A percentile compares a stretch with the other conserved stretches of the same genome.
phyloP scores from a whole-genome alignment of 2,888 invertebrate genomes.

The Agrochola circellaris region DNA sequence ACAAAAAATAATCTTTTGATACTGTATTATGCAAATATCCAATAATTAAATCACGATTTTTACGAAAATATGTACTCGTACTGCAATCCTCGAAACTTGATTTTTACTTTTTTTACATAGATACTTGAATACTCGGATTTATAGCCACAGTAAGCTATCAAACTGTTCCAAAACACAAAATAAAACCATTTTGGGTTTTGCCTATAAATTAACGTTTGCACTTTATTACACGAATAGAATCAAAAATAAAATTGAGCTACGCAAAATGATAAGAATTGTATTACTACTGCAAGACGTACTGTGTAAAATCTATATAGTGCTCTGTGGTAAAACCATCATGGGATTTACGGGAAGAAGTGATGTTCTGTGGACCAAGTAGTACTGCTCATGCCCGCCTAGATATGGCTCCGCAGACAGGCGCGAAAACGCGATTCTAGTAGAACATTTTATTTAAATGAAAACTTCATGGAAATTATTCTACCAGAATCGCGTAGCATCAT shows the following conservation, averaged over 20 bases:
- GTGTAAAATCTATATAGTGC: background rate
- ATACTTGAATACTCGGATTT: constrained; percentile 12
- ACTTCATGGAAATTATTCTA: no score
- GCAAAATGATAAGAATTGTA: background rate
- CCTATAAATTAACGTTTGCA: background rate
- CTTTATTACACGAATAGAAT: background rate
- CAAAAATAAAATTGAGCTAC: background rate
- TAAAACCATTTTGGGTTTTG: background rate
- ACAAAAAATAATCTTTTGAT: constrained; percentile 59
- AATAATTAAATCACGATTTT: constrained; percentile 59
- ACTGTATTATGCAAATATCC: constrained; percentile 70
- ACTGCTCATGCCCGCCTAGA: background rate
- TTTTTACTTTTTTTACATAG: constrained; percentile 42
- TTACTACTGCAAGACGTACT: background rate
- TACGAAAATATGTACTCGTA: constrained; percentile 56
- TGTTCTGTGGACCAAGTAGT: no score
- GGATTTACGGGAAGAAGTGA: background rate
- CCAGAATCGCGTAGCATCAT: no score
- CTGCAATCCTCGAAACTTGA: constrained; percentile 59
- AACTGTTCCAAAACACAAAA: background rate
- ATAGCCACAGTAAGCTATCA: background rate
- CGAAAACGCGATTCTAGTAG: no score
- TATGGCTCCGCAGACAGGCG: background rate
- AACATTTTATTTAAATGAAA: no score
- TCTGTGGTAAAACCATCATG: no score